phyloP scores from a whole-genome alignment of 2,797 vertebrate species.

The Falco concolor region DNA sequence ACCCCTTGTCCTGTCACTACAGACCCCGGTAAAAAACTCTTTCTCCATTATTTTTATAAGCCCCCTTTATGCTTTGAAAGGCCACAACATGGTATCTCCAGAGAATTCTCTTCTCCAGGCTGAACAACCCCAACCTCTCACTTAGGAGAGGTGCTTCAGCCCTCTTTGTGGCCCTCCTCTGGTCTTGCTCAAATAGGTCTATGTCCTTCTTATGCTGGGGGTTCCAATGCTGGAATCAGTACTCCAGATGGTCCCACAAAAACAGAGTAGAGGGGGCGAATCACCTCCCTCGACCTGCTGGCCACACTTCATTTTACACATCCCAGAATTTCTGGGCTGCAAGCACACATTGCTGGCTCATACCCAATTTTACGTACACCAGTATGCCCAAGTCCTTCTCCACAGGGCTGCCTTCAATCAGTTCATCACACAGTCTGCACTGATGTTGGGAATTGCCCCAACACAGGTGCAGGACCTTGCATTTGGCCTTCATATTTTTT shows the following conservation, averaged over 20 bases:
- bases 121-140: not conserved
- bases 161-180: not conserved
- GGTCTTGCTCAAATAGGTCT: not conserved
- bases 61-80: not conserved
- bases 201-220: not conserved
- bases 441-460: too few species aligned
- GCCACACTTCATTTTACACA: rapidly evolving
- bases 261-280: rapidly evolving
- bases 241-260: not conserved
- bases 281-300: not conserved
- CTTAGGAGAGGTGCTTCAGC: not conserved
- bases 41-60: not conserved
- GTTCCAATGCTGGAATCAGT: not conserved
- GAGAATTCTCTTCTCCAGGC: not conserved
- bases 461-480: too few species aligned
- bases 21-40: not conserved
- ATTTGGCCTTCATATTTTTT: not conserved
- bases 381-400: not conserved
- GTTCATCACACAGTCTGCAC: too few species aligned
- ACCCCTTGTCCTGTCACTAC: not conserved
- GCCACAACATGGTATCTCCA: rapidly evolving
- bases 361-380: not conserved
- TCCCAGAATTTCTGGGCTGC: not conserved
- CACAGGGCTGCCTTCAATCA: not conserved
- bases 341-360: not conserved